phyloP scores from a whole-genome alignment of 1,140 invertebrate genomes.

The Drosophila bocki region DNA sequence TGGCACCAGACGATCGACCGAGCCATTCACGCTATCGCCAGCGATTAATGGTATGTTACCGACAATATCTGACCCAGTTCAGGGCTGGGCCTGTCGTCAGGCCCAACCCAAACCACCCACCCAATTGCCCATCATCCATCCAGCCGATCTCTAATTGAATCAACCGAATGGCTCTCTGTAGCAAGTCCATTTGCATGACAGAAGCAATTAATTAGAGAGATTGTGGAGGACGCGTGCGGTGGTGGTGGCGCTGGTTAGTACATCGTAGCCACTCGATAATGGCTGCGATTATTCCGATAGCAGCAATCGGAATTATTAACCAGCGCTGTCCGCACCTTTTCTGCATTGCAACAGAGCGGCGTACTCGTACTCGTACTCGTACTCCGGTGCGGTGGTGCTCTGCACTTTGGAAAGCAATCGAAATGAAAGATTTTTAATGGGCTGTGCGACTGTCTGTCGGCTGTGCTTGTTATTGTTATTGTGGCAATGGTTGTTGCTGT shows the following conservation, averaged over 20 bases:
- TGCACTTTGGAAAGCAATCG: slow-evolving; percentile 42
- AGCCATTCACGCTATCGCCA: slow-evolving; percentile 4
- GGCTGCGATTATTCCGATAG: slow-evolving; percentile 28
- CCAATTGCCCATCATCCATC: neutral
- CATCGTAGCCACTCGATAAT: slow-evolving; percentile 35
- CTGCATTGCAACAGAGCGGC: slow-evolving; percentile 7
- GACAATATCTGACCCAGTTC: slow-evolving; percentile 8
- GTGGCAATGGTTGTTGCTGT: slow-evolving; percentile 1
- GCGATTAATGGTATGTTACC: slow-evolving; percentile 16
- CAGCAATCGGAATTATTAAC: slow-evolving; percentile 4
- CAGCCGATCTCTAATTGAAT: slow-evolving; percentile 33
- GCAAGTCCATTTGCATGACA: slow-evolving; percentile 40
- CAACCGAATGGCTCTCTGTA: neutral
- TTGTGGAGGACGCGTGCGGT: neutral
- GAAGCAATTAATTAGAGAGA: slow-evolving; percentile 46
- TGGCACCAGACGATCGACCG: slow-evolving; percentile 6
- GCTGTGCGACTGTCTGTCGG: slow-evolving; percentile 5
- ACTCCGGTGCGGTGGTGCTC: neutral
- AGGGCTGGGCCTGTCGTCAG: neutral
- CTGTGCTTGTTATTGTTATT: neutral
- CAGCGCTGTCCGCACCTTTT: slow-evolving; percentile 19
- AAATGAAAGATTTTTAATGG: slow-evolving; percentile 41
- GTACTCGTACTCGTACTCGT: neutral
- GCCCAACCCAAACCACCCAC: neutral
- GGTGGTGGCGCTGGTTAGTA: slow-evolving; percentile 4